Base-by-base conservation (phyloP, 1,140 invertebrate genomes). In the Meloidogyne hapla region DNA sequence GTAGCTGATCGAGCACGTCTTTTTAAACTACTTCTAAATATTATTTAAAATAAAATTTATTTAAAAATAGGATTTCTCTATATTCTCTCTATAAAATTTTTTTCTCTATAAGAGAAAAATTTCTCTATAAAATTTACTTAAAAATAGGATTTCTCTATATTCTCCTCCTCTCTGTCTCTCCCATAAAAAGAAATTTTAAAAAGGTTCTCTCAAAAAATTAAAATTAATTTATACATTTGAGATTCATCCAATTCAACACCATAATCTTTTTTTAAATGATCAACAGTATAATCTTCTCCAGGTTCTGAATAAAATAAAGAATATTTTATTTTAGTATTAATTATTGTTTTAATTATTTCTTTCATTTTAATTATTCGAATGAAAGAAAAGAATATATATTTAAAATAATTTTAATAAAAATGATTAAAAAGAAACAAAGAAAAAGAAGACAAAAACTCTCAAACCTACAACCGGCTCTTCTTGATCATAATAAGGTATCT, bases 191-290 rank as follows among this genome's bases (percentile, higher is more conserved):
- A 33, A 33, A 33, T 33, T 33, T 33, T 33, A 33, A 33, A 33
- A 33, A 8, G 9, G 33, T 33, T 33, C 33, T n/a, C 15, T 18
- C 15, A 1, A 5, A 48, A 48, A 18, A 48, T 48, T 48, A 48
- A 48, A 18, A 18, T 48, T 10, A 42, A 10, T 69, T 4, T 69
- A 76, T 76, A 83, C 73, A 81, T 86, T 68, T 83, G 81, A n/a
- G 81, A 80, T 76, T 86, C 85, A 33, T 45, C 81, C 25, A 87
- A 76, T 40, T 86, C 84, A 18, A 86, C 84, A 25, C 84, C 85
- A 75, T 86, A 86, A 68, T 86, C 83, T 8, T 80, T 82, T 28
- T 80, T 84, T n/a, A 83, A 75, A 45, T 83, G 83, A 62, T 86
- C 86, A 13, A 87, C 61, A 15, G 76, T 87, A 45, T 79, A 77